phyloP scores from a whole-genome alignment of 2,888 invertebrate species.

The Pachymerium ferrugineum region DNA sequence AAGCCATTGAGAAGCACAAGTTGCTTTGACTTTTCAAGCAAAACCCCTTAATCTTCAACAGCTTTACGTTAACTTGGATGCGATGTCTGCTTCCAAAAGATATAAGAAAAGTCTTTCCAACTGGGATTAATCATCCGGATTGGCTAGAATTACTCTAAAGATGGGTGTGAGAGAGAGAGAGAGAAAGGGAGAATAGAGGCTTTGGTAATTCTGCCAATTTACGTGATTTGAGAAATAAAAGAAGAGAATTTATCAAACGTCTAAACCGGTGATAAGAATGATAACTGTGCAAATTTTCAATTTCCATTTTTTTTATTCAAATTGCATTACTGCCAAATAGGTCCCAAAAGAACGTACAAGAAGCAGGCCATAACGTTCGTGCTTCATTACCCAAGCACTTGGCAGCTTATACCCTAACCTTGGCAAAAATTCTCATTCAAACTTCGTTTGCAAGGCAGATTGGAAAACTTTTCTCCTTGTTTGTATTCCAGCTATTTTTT shows the following conservation, averaged over 20 bases:
- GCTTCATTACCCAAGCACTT: slow-evolving; percentile 10
- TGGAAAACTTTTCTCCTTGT: neutral
- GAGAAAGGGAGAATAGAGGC: no score
- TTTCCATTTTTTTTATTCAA: neutral
- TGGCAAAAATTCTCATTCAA: neutral
- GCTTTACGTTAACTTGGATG: neutral
- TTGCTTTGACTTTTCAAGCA: neutral
- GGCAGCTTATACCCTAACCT: neutral
- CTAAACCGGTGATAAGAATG: neutral
- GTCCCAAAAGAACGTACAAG: neutral
- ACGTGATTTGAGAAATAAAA: neutral
- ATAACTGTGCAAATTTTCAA: slow-evolving; percentile 1
- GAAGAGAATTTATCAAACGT: neutral
- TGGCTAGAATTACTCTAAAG: neutral
- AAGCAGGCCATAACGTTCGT: neutral
- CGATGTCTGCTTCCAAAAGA: neutral
- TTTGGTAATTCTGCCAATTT: neutral
- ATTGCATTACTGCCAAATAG: neutral
- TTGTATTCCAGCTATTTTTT: neutral
- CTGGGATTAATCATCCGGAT: slow-evolving; percentile 10
- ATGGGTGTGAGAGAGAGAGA: neutral
- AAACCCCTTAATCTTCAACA: neutral
- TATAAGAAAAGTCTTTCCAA: neutral
- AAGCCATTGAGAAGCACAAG: neutral
- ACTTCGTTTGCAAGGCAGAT: neutral